Evolutionary conservation across 2,888 invertebrate species (phyloP), one percentile per base, ranked within the genome.

Genomic region (Eledone cirrhosa): DNA sequence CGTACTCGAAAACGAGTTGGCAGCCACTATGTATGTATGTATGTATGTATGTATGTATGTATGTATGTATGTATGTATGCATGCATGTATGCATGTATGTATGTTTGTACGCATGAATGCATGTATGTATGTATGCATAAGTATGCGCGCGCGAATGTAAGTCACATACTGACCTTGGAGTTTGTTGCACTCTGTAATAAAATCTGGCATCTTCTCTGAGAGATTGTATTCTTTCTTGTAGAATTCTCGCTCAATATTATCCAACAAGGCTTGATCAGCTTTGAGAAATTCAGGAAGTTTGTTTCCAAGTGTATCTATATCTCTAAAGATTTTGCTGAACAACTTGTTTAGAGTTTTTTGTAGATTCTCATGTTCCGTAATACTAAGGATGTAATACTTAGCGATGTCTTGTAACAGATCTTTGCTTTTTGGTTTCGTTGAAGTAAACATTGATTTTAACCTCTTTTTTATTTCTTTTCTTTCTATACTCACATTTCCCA

Each of bases 231-330:
- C 84, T 3, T 81, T 83, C 13, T 81, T 79, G n/a, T 80, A 67
- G 53, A 87, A 81, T 74, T 86, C 84, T 22, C 81, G 80, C 78
- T 81, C 79, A 11, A 88, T 74, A 31, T 80, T 83, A 63, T 86
- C 82, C 69, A 88, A 83, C 77, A 88, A 80, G 29, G 84, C 80
- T 13, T 81, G 81, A 80, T 88, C 88, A 13, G 88, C 87, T 76
- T 84, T 85, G 22, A 87, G 80, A 75, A 88, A 86, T 78, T 86
- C 86, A 8, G 87, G 87, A 47, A 88, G 85, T 80, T 86, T 86
- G 78, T 82, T 83, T 1, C 84, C 84, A 48, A 85, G 81, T 11
- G 82, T 81, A 53, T 86, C 86, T 14, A 86, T 83, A 19, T 84
- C 85, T 82, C 83, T 85, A 4, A 83, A 65, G 80, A 85, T 84